A percentile compares a stretch with the other conserved stretches of the same genome.
phyloP scores from a whole-genome alignment of 2,113 vertebrate species.

The Centrocercus urophasianus region DNA sequence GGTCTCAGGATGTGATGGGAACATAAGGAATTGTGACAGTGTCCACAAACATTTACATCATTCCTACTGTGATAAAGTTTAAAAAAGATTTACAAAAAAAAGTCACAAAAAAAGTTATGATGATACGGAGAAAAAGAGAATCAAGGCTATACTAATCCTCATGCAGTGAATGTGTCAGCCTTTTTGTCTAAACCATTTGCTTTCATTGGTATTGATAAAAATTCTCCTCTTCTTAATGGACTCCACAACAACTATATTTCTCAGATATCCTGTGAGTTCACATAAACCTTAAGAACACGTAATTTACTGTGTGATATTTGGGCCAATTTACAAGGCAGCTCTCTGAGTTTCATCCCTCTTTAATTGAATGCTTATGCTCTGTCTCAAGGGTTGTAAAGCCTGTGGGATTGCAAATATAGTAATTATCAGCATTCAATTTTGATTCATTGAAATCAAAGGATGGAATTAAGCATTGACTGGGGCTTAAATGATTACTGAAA shows the following conservation, averaged over 20 bases:
- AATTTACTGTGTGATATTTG: background rate
- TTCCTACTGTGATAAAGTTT: background rate
- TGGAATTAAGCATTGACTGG: background rate
- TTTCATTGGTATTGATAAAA: background rate
- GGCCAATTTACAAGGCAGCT: background rate
- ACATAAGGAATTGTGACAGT: background rate
- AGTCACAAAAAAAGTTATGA: background rate
- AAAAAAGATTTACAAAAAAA: background rate
- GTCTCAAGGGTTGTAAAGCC: background rate
- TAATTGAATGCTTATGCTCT: background rate
- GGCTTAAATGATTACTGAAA: background rate
- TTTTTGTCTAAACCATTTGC: background rate
- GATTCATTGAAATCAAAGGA: constrained; percentile 5
- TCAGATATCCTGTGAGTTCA: background rate
- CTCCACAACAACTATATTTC: fast-evolving
- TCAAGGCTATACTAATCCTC: background rate
- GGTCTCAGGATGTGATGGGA: background rate
- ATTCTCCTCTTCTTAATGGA: background rate
- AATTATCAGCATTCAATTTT: constrained; percentile 15
- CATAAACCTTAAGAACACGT: background rate
- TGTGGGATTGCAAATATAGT: background rate
- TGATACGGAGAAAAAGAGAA: background rate
- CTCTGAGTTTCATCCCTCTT: background rate
- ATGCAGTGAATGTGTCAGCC: background rate
- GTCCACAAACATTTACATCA: background rate